A percentile compares a stretch with the other conserved stretches of the same genome.
phyloP scores from a whole-genome alignment of 2,113 vertebrate genomes.

The Larimichthys polyactis region DNA sequence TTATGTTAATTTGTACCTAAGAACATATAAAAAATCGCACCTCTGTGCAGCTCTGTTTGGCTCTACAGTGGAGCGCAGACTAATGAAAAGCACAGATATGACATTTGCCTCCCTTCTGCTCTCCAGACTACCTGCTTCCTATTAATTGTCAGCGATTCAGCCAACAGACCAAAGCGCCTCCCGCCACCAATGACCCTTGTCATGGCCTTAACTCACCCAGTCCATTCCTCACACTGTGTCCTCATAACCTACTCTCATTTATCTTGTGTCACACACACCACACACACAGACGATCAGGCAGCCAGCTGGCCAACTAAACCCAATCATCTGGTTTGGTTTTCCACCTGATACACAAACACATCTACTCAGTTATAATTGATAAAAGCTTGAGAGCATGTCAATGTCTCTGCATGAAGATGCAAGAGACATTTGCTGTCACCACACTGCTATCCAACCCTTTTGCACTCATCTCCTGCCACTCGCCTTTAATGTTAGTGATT shows the following conservation, averaged over 20 bases:
- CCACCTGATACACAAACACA: background rate
- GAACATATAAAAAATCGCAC: background rate
- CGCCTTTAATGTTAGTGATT: slow-evolving; percentile 4
- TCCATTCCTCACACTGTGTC: slow-evolving; percentile 42
- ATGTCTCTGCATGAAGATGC: background rate
- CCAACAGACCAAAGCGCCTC: slow-evolving; percentile 11
- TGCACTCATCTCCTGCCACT: background rate
- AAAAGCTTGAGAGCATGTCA: slow-evolving; percentile 4
- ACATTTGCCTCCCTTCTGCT: slow-evolving; percentile 39
- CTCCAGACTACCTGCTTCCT: slow-evolving; percentile 19
- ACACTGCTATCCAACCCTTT: background rate
- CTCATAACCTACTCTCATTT: slow-evolving; percentile 40
- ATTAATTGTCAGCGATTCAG: slow-evolving; percentile 59
- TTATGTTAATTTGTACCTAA: background rate
- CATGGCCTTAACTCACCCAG: slow-evolving; percentile 29
- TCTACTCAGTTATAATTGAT: background rate
- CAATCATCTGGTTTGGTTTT: slow-evolving; percentile 6
- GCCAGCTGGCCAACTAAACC: slow-evolving; percentile 11
- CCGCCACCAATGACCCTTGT: slow-evolving; percentile 39
- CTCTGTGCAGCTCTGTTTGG: background rate
- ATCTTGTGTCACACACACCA: slow-evolving; percentile 30
- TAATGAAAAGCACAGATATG: slow-evolving; percentile 33
- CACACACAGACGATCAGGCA: background rate
- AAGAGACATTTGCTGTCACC: background rate
- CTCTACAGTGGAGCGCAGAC: background rate